Evolutionary conservation across 2,888 invertebrate genomes (phyloP).

Genomic region (Scaptomyza parva): DNA sequence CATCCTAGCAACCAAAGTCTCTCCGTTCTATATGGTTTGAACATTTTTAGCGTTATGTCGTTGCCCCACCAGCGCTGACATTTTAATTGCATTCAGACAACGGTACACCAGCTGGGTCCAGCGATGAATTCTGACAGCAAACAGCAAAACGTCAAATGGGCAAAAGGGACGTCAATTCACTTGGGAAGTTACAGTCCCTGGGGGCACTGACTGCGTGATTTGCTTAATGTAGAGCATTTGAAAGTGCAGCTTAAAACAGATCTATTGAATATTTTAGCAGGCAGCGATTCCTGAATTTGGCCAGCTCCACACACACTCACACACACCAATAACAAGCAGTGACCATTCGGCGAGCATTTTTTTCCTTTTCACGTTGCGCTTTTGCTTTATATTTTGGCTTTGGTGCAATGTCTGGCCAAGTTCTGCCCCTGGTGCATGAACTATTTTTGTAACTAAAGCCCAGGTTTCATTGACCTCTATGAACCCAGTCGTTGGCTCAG

Average conservation of each 20-base stretch:
- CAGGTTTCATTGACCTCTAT: constrained; percentile 19
- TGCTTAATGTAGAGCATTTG: constrained; percentile 59
- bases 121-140: constrained; percentile 33
- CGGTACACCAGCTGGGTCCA: constrained; percentile 39
- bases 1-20: constrained; percentile 14
- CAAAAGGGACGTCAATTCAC: constrained; percentile 26
- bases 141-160: constrained; percentile 24
- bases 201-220: constrained; percentile 59
- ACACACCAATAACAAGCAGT: constrained; percentile 33
- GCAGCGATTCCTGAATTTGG: constrained; percentile 43
- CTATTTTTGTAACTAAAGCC: constrained; percentile 1
- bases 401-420: constrained; percentile 31
- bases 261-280: constrained; percentile 68
- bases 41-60: constrained; percentile 35
- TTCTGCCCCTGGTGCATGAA: constrained; percentile 11
- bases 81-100: constrained; percentile 75
- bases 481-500: constrained; percentile 21
- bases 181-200: constrained; percentile 11
- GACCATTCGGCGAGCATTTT: constrained; percentile 65
- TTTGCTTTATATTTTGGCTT: constrained; percentile 63
- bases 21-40: constrained; percentile 26
- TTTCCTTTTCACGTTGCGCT: constrained; percentile 55
- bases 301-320: constrained; percentile 30
- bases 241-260: constrained; percentile 41
- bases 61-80: constrained; percentile 54